Conservation (phyloP, 2,888 invertebrate genomes). For the Ormyrus rosae region DNA sequence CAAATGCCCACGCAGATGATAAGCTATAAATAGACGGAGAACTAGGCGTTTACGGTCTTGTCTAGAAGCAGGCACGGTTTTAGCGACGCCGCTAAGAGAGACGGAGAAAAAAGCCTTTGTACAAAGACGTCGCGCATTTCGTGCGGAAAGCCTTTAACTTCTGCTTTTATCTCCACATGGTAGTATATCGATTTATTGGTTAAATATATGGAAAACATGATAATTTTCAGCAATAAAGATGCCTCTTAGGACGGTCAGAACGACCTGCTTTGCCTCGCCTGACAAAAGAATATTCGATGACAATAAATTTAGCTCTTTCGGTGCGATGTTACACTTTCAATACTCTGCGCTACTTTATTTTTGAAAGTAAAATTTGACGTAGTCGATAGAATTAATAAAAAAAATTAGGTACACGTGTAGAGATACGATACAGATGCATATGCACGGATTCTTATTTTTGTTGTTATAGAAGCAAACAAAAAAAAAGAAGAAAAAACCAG, state of each 20-base stretch:
- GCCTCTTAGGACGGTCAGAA: slow-evolving; percentile 1
- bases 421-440: too few species aligned
- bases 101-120: neutral
- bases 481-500: too few species aligned
- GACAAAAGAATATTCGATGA: neutral
- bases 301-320: slow-evolving; percentile 1
- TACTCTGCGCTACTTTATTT: too few species aligned
- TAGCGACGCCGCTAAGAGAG: neutral
- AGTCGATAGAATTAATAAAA: too few species aligned
- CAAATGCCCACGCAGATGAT: neutral
- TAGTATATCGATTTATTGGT: slow-evolving; percentile 42
- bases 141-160: slow-evolving; percentile 22
- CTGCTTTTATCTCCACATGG: slow-evolving; percentile 17
- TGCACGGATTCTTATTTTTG: too few species aligned
- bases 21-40: slow-evolving; percentile 4
- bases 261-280: neutral
- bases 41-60: too few species aligned
- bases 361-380: too few species aligned
- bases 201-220: slow-evolving; percentile 32
- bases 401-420: too few species aligned
- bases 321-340: too few species aligned
- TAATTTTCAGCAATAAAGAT: slow-evolving; percentile 32
- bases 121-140: slow-evolving; percentile 15
- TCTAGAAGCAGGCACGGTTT: slow-evolving; percentile 12
- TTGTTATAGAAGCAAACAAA: too few species aligned